Conservation (phyloP, 2,888 invertebrate species). For the Nephrocerus scutellatus region DNA sequence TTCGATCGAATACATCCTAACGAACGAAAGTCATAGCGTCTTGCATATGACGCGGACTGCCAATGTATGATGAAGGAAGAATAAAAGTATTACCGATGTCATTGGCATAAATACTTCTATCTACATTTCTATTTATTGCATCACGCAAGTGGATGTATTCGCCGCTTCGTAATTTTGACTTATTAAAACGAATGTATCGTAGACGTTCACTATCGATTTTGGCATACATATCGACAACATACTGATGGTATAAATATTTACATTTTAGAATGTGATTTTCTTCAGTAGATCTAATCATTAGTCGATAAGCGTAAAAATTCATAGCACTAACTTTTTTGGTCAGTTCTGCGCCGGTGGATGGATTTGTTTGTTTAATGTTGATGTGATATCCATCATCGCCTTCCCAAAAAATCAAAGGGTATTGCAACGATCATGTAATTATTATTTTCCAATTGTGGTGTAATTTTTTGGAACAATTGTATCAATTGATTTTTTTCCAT, state of each 20-base stretch:
- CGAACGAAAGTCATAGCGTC: too few relatives aligned
- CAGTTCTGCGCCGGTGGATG: conserved; percentile 2
- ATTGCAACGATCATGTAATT: too few relatives aligned
- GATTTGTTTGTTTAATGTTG: conserved; percentile 9
- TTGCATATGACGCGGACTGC: conserved; percentile 19
- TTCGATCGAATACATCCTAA: conserved; percentile 27
- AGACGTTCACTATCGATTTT: conserved; percentile 38
- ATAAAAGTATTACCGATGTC: conserved; percentile 15
- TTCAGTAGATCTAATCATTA: conserved; percentile 10
- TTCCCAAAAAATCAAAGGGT: conserved; percentile 12
- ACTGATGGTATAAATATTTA: conserved; percentile 33
- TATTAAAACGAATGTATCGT: conserved; percentile 30
- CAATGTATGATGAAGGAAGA: conserved; percentile 14
- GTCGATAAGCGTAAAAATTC: conserved; percentile 13
- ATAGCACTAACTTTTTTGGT: conserved; percentile 9
- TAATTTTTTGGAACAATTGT: too few relatives aligned
- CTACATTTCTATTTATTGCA: too few relatives aligned
- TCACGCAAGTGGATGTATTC: conserved; percentile 37
- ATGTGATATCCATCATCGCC: conserved; percentile 14
- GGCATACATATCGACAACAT: conserved; percentile 36
- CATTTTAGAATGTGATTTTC: conserved; percentile 24
- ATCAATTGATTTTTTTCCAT: too few relatives aligned
- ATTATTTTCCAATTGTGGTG: too few relatives aligned
- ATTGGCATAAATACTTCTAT: conserved; percentile 24
- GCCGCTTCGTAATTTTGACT: conserved; percentile 29